phyloP scores from a whole-genome alignment of 1,140 invertebrate genomes.

The Episyrphus balteatus region DNA sequence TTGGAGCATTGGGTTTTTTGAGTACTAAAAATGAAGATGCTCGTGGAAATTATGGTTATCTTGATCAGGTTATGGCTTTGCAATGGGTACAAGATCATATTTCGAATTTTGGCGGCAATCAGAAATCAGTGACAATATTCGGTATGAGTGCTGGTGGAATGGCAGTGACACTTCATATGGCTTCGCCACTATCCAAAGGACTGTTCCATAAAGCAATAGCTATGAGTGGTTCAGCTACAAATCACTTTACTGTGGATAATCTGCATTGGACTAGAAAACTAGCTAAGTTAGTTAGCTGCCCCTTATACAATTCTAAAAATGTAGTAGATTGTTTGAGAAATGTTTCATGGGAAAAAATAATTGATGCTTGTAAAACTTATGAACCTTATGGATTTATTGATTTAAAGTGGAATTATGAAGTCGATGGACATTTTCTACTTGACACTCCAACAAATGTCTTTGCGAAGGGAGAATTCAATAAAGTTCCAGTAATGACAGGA shows the following conservation, averaged over 20 bases:
- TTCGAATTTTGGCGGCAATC: conserved; percentile 44
- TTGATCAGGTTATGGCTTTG: conserved; percentile 50
- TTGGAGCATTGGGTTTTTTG: conserved; percentile 52
- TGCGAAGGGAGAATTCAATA: conserved; percentile 41
- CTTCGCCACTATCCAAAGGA: conserved; percentile 40
- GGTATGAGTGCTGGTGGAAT: conserved; percentile 45
- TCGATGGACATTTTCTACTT: conserved; percentile 17
- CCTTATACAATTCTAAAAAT: conserved; percentile 14
- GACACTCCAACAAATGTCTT: conserved; percentile 44
- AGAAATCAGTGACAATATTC: conserved; percentile 42
- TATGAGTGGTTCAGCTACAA: conserved; percentile 54
- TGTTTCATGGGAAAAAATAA: conserved; percentile 18
- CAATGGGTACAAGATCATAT: conserved; percentile 51
- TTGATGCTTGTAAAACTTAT: conserved; percentile 15
- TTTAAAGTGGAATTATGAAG: conserved; percentile 30
- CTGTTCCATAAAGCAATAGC: conserved; percentile 51
- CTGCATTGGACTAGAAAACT: conserved; percentile 19
- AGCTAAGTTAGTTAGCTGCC: conserved; percentile 18
- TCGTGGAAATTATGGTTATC: conserved; percentile 50
- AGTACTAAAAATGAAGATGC: conserved; percentile 40
- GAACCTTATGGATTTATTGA: conserved; percentile 23
- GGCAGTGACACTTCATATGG: conserved; percentile 39
- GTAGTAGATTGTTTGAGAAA: conserved; percentile 21
- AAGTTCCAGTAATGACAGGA: conserved; percentile 53
- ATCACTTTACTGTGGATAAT: conserved; percentile 32